Percentiles rank a stretch among this genome's conserved stretches.
phyloP scores from a whole-genome alignment of 1,140 invertebrate genomes.

The Drosophila takahashii region DNA sequence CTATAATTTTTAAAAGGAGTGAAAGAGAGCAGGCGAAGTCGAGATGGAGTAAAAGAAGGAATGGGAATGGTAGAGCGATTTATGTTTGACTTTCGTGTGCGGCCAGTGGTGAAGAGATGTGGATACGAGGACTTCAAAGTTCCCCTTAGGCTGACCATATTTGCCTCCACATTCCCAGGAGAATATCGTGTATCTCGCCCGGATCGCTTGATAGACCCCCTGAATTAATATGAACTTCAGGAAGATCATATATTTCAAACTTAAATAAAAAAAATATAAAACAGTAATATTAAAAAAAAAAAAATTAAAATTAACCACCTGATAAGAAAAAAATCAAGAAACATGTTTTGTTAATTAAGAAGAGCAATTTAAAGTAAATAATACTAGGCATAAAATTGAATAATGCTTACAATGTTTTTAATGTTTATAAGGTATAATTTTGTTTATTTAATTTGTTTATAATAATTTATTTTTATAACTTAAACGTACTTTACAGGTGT shows the following conservation, averaged over 20 bases:
- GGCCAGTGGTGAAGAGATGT: constrained; percentile 59
- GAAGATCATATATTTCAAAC: not conserved
- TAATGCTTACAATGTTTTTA: no score
- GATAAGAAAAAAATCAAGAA: no score
- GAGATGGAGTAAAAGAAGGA: constrained; percentile 12
- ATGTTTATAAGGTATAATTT: not conserved
- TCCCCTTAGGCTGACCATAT: constrained; percentile 5
- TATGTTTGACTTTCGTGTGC: constrained; percentile 80
- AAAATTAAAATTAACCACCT: no score
- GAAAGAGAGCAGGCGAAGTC: not conserved
- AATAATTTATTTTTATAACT: no score
- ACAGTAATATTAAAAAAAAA: no score
- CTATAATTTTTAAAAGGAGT: constrained; percentile 71
- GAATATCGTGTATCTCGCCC: constrained; percentile 41
- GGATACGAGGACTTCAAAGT: constrained; percentile 66
- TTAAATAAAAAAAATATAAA: not conserved
- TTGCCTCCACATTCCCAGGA: constrained; percentile 14
- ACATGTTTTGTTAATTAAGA: no score
- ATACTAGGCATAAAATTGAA: no score
- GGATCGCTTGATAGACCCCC: constrained; percentile 31
- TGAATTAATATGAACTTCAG: not conserved
- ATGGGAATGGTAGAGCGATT: constrained; percentile 61
- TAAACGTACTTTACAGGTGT: not conserved
- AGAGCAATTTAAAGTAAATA: not conserved
- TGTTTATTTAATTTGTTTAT: no score